These are phyloP conservation scores for Didymodactylos carnosus DNA, from an alignment of 2,888 invertebrate genomes.

Conservation along the genomic window DNA sequence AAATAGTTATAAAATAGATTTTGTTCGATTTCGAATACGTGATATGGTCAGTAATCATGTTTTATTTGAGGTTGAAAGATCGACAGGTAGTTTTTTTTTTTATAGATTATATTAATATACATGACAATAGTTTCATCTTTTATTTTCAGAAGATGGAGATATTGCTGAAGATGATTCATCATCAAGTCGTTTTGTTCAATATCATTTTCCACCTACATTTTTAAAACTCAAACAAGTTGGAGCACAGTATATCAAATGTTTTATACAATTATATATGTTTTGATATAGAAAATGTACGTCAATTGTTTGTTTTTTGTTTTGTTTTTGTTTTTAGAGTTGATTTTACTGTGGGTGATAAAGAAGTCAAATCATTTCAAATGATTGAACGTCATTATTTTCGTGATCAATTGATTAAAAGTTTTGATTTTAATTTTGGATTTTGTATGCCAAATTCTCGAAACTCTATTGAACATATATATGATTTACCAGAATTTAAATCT, in stretches of 20 bases:
- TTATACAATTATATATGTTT: too few species aligned
- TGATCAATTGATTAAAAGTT: slow-evolving; percentile 75
- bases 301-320: too few species aligned
- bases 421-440: slow-evolving; percentile 98
- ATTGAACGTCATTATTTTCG: slow-evolving; percentile 89
- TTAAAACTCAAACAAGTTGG: slow-evolving; percentile 84
- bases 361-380: slow-evolving; percentile 86
- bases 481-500: slow-evolving; percentile 69
- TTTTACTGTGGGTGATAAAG: slow-evolving; percentile 74
- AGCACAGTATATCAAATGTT: too few species aligned
- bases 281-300: too few species aligned
- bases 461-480: slow-evolving; percentile 95
- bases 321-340: slow-evolving; percentile 54
- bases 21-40: slow-evolving; percentile 81
- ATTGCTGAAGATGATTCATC: background rate
- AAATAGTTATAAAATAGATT: slow-evolving; percentile 90
- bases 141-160: background rate
- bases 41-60: slow-evolving; percentile 69
- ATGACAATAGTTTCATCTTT: too few species aligned
- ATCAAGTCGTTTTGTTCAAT: slow-evolving; percentile 61
- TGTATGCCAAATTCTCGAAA: slow-evolving; percentile 93
- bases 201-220: slow-evolving; percentile 94
- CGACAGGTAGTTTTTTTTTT: background rate
- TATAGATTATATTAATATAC: too few species aligned
- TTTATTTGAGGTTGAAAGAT: slow-evolving; percentile 66